Base-by-base conservation (phyloP, 2,888 invertebrate genomes). In the Idaea biselata region DNA sequence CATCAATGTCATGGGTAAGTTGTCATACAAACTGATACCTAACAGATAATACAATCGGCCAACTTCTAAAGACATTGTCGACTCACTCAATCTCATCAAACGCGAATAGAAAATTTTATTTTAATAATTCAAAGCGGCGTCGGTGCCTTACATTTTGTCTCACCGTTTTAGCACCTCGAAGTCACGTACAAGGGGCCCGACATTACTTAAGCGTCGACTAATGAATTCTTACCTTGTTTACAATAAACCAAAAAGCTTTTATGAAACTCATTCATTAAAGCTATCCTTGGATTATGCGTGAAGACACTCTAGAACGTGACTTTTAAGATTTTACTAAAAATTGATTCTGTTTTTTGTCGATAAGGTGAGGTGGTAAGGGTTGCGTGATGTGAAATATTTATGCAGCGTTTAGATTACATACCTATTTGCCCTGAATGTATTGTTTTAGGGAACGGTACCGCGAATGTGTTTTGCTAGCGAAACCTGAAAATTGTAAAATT, bases 221-320 rank as follows among this genome's bases (percentile, higher is more conserved):
- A 89, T 89, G 88, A 89, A 88, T 87, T 87, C 83, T 81, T 79
- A 82, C 81, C 79, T 82, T 89, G 88, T 89, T 89, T 88, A 87
- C 86, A 86, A 87, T 87, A 84, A 86, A 86, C 83, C 81, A 80
- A 86, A 84, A 84, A 81, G 85, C 84, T 84, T 87, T 87, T 84
- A 86, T 83, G 83, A 82, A 84, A 80, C 78, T 77, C 80, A 83
- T 86, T 83, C 83, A 84, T 86, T 85, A 84, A 82, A 82, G 76
- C 76, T 80, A 83, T 82, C 82, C 81, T 74, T 73, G 78, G 83
- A 85, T 86, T 86, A 84, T 86, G 86, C 86, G 82, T 83, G 81
- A 82, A 82, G 83, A 80, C 81, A 82, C 74, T 75, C 81, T 73
- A 74, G 81, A 77, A 83, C 86, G 85, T 84, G 85, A 83, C 84